phyloP scores from a whole-genome alignment of 2,888 invertebrate genomes.

The Drosophila pegasa region DNA sequence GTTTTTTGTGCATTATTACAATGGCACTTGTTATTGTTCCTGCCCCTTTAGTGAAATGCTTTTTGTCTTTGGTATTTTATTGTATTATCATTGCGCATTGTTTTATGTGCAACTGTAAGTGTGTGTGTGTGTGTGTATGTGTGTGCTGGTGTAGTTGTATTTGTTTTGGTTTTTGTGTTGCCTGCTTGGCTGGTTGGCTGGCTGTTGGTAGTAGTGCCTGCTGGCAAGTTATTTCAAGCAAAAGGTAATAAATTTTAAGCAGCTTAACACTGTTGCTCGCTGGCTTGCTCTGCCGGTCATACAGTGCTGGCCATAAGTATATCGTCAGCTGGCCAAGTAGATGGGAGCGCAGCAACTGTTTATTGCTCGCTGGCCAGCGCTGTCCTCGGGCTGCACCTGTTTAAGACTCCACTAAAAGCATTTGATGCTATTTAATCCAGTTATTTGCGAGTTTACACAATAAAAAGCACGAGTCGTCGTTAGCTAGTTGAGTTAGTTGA shows the following conservation, averaged over 20 bases:
- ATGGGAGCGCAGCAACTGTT: constrained; percentile 28
- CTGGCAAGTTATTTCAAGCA: constrained; percentile 79
- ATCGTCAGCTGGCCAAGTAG: constrained; percentile 34
- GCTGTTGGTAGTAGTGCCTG: constrained; percentile 50
- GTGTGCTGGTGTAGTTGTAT: constrained; percentile 29
- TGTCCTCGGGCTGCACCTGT: constrained; percentile 67
- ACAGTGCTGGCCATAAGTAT: constrained; percentile 55
- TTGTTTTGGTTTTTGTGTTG: constrained; percentile 26
- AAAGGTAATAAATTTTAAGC: constrained; percentile 82
- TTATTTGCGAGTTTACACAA: constrained; percentile 80
- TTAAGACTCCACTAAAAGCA: constrained; percentile 75
- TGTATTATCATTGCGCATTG: constrained; percentile 76
- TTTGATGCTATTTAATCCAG: constrained; percentile 79
- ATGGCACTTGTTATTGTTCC: constrained; percentile 63
- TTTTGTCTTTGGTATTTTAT: constrained; percentile 74
- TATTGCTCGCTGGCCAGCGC: constrained; percentile 25
- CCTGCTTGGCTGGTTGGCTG: constrained; percentile 40
- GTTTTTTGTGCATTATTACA: constrained; percentile 62
- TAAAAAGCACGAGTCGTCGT: constrained; percentile 68
- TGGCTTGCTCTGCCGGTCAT: constrained; percentile 65
- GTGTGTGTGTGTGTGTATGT: constrained; percentile 17
- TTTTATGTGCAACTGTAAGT: constrained; percentile 54
- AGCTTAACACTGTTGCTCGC: constrained; percentile 80
- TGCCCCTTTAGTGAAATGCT: constrained; percentile 63
- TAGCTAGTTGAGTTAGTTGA: constrained; percentile 52